A percentile compares a stretch with the other conserved stretches of the same genome.
These are phyloP conservation scores for Chauna torquata DNA, from an alignment of 2,113 vertebrate species.

Conservation along the genomic window DNA sequence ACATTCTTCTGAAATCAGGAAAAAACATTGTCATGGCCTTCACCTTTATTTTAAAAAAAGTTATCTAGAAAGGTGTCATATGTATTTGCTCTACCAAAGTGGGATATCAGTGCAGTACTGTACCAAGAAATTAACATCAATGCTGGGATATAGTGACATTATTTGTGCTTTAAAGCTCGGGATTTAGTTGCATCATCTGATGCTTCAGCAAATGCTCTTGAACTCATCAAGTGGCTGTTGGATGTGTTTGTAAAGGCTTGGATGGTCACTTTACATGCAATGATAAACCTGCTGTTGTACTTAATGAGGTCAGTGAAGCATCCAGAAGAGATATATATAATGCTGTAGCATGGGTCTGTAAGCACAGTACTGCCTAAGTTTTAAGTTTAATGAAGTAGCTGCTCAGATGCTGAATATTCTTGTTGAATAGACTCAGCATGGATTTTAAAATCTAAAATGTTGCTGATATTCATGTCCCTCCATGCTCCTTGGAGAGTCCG, in stretches of 20 bases:
- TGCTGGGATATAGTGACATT: background rate
- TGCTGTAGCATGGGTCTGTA: slow-evolving; percentile 51
- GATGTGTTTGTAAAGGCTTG: slow-evolving; percentile 58
- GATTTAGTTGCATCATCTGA: background rate
- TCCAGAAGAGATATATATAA: slow-evolving; percentile 58
- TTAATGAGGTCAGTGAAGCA: slow-evolving; percentile 74
- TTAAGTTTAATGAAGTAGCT: slow-evolving; percentile 76
- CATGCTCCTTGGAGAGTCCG: slow-evolving; percentile 53
- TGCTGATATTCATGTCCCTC: slow-evolving; percentile 52
- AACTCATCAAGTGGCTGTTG: slow-evolving; percentile 42
- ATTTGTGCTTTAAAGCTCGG: background rate
- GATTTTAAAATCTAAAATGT: slow-evolving; percentile 69
- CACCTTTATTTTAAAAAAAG: background rate
- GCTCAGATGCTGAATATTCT: slow-evolving; percentile 38
- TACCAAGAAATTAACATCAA: background rate
- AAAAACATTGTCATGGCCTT: background rate
- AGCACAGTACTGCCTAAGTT: slow-evolving; percentile 50
- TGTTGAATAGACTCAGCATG: slow-evolving; percentile 62
- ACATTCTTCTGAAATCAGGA: background rate
- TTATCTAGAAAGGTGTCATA: background rate
- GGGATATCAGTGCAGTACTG: background rate
- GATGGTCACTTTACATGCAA: slow-evolving; percentile 55
- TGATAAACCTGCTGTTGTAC: slow-evolving; percentile 36
- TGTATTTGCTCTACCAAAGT: background rate
- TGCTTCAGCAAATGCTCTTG: background rate